Base-by-base conservation (phyloP, 2,888 invertebrate species). In the Lycophotia porphyrea region DNA sequence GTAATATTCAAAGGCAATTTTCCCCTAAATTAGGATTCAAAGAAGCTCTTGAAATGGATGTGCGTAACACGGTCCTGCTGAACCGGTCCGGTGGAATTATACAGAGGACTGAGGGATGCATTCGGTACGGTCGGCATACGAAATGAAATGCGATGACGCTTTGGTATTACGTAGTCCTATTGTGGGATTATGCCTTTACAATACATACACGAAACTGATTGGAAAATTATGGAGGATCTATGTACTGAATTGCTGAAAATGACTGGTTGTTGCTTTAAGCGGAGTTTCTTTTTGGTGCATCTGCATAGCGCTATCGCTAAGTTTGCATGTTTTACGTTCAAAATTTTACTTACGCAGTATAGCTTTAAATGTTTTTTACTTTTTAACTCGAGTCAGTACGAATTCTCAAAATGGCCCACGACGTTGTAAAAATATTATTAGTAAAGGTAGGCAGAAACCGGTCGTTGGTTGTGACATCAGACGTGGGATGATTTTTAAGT, bases 11-110 rank as follows among this genome's bases (percentile, higher is more conserved):
- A 55, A 24, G 3, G 18, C 8, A 15, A 13, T 67, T 31, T 49
- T 34, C 5, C 21, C 8, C 5, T n/a, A 9, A 11, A 66, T 78
- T 71, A 61, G n/a, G 24, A 72, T 83, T 83, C 79, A 61, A 65
- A 61, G 68, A 61, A 60, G 60, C 52, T 52, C 34, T 61, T 58
- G 34, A 24, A 75, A 52, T 65, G 36, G 42, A n/a, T 39, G 47
- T 55, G 60, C 58, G 79, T 71, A 34, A n/a, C 52, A 83, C 72
- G 71, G 47, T 61, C 60, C n/a, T 64, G 13, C 21, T 4, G 5
- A 55, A 47, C 63, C 5, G n/a, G n/a, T n/a, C 24, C 42, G n/a
- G 49, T 65, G 5, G 8, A 42, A 76, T 66, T 68, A 68, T 60
- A 69, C 80, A 55, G 44, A 69, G 18, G 21, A 69, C 73, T 55